These are phyloP conservation scores for Halichoeres trimaculatus DNA, from an alignment of 2,113 vertebrate species.

Conservation along the genomic window DNA sequence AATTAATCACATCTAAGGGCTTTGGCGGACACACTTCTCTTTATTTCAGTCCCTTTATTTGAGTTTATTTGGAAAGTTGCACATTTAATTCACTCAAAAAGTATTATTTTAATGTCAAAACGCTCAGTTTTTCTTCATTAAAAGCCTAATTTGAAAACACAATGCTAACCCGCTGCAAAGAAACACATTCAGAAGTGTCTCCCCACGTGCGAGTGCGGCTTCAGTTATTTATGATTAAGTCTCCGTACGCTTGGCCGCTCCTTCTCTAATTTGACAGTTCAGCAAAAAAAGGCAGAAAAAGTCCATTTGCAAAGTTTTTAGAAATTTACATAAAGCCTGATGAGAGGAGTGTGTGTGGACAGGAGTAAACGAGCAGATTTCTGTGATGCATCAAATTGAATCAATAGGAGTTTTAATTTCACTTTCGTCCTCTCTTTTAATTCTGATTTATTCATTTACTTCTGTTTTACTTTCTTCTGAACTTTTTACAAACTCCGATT, in stretches of 20 bases:
- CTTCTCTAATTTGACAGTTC: slow-evolving; percentile 38
- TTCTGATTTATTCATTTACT: background rate
- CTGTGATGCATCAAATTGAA: too few species aligned
- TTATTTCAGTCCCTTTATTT: background rate
- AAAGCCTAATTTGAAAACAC: slow-evolving; percentile 11
- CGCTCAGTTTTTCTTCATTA: background rate
- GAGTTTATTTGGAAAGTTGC: too few species aligned
- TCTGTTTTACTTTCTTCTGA: slow-evolving; percentile 8
- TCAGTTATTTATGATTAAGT: slow-evolving; percentile 52
- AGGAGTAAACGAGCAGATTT: background rate
- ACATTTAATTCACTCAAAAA: too few species aligned
- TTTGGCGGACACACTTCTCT: background rate
- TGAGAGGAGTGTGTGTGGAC: slow-evolving; percentile 12
- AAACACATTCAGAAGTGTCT: slow-evolving; percentile 14
- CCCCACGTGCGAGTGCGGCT: slow-evolving; percentile 3
- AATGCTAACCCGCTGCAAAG: slow-evolving; percentile 5
- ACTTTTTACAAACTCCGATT: slow-evolving; percentile 24
- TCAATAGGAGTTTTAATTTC: too few species aligned
- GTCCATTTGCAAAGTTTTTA: slow-evolving; percentile 44
- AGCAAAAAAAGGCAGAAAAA: slow-evolving; percentile 40
- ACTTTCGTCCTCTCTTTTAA: background rate
- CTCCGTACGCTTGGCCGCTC: slow-evolving; percentile 15
- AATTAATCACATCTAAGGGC: slow-evolving; percentile 4
- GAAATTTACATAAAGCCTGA: slow-evolving; percentile 58
- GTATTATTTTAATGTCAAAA: too few species aligned